Percentiles rank a stretch among this genome's conserved stretches.
Conservation (phyloP, 2,113 vertebrate species). For the Seriola dumerili region DNA sequence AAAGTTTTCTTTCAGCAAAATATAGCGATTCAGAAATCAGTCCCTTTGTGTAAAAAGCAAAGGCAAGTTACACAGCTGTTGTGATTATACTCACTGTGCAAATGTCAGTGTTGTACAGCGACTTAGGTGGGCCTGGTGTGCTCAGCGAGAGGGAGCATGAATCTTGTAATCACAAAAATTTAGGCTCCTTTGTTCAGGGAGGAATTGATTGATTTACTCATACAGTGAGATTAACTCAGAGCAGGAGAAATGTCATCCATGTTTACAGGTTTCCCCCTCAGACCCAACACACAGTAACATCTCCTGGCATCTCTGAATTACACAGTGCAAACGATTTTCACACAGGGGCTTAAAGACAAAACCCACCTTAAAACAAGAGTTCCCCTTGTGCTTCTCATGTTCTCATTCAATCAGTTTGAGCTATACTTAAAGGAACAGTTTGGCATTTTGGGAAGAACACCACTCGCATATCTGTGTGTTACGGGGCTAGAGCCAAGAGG, state of each 20-base stretch:
- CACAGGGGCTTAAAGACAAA: slow-evolving; percentile 17
- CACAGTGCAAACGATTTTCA: not conserved
- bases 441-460: not conserved
- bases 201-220: slow-evolving; percentile 62
- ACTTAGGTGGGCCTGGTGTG: slow-evolving; percentile 29
- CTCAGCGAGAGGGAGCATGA: slow-evolving; percentile 36
- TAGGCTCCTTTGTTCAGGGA: slow-evolving; percentile 45
- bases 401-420: not conserved
- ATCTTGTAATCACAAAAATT: slow-evolving; percentile 64
- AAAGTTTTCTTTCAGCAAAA: not conserved
- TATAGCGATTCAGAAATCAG: slow-evolving; percentile 5
- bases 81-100: slow-evolving; percentile 34
- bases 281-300: slow-evolving; percentile 31
- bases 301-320: slow-evolving; percentile 21
- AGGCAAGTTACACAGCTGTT: slow-evolving; percentile 50
- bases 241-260: slow-evolving; percentile 43
- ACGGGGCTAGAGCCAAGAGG: too few species aligned
- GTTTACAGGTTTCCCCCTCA: slow-evolving; percentile 30
- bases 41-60: slow-evolving; percentile 38
- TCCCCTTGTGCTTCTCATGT: not conserved
- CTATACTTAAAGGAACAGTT: not conserved
- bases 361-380: not conserved
- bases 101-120: slow-evolving; percentile 48
- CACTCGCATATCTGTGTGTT: not conserved
- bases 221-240: slow-evolving; percentile 39